phyloP scores from a whole-genome alignment of 2,797 vertebrate genomes.

The Scarus forsteni region DNA sequence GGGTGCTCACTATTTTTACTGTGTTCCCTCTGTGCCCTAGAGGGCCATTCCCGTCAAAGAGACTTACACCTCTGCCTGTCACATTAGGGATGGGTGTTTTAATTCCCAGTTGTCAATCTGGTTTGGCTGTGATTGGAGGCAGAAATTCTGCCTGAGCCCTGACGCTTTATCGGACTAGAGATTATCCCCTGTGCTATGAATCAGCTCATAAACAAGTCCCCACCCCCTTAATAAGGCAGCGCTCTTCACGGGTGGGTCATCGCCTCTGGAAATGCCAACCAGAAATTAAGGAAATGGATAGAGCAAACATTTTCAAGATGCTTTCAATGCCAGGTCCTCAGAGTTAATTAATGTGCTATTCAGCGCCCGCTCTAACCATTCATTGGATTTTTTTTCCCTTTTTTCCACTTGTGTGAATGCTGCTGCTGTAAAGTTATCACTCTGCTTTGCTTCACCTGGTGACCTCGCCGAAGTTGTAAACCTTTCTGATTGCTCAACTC shows the following conservation, averaged over 20 bases:
- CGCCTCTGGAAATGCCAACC: constrained; percentile 50
- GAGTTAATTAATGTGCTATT: constrained; percentile 47
- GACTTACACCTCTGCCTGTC: constrained; percentile 58
- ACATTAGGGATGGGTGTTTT: constrained; percentile 54
- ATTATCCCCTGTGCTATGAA: constrained; percentile 71
- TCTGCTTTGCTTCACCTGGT: constrained; percentile 36
- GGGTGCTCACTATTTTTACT: constrained; percentile 52
- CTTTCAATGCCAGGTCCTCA: constrained; percentile 35
- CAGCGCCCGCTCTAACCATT: constrained; percentile 17
- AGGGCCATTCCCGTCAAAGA: constrained; percentile 60
- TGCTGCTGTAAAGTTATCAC: constrained; percentile 28
- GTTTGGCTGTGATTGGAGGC: constrained; percentile 65
- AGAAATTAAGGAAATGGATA: constrained; percentile 43
- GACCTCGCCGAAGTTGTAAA: constrained; percentile 39
- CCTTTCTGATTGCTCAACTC: constrained; percentile 27
- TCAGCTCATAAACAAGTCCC: constrained; percentile 72
- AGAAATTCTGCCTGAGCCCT: constrained; percentile 66
- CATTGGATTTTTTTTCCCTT: constrained; percentile 16
- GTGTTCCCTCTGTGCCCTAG: constrained; percentile 31
- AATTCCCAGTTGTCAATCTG: constrained; percentile 72
- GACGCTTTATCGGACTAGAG: constrained; percentile 68
- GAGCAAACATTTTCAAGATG: constrained; percentile 35
- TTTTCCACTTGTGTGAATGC: constrained; percentile 21
- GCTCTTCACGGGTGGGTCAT: constrained; percentile 51
- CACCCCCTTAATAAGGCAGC: constrained; percentile 38